These are phyloP conservation scores for Stictonetta naevosa DNA, from an alignment of 2,113 vertebrate genomes.

Conservation along the genomic window DNA sequence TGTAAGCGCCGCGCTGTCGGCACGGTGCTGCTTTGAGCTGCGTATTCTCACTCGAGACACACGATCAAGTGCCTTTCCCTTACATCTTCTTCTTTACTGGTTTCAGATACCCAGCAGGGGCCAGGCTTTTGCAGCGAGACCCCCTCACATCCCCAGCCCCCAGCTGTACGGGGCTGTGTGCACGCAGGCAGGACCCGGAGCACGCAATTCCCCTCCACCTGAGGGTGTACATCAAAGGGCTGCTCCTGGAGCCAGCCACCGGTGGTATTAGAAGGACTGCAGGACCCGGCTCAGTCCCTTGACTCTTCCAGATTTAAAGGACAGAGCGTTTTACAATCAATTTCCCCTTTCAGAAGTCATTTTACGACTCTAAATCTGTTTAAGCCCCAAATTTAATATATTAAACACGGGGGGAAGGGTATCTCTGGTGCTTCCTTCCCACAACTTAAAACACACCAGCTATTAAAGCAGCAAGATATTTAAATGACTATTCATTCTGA, in stretches of 20 bases:
- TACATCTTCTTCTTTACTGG: not conserved
- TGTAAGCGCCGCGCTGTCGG: not conserved
- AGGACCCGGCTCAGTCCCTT: not conserved
- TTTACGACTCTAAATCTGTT: not conserved
- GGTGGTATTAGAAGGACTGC: not conserved
- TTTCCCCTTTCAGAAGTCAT: not conserved
- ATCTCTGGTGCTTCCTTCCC: constrained; percentile 35
- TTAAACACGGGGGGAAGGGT: not conserved
- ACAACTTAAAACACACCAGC: constrained; percentile 53
- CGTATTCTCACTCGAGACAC: not conserved
- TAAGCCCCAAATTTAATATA: not conserved
- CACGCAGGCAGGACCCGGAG: not conserved
- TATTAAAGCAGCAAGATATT: constrained; percentile 67
- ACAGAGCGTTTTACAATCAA: not conserved
- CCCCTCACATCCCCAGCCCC: not conserved
- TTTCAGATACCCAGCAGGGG: not conserved
- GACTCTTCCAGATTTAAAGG: not conserved
- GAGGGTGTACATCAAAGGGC: not conserved
- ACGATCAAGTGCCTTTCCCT: not conserved
- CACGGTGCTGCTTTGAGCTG: not conserved
- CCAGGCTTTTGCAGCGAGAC: not conserved
- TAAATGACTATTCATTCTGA: constrained; percentile 65
- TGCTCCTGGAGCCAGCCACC: not conserved
- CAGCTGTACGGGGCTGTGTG: not conserved
- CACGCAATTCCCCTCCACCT: not conserved